Conservation (phyloP, 1,140 invertebrate genomes). For the Pygmarrhopalites habei region DNA sequence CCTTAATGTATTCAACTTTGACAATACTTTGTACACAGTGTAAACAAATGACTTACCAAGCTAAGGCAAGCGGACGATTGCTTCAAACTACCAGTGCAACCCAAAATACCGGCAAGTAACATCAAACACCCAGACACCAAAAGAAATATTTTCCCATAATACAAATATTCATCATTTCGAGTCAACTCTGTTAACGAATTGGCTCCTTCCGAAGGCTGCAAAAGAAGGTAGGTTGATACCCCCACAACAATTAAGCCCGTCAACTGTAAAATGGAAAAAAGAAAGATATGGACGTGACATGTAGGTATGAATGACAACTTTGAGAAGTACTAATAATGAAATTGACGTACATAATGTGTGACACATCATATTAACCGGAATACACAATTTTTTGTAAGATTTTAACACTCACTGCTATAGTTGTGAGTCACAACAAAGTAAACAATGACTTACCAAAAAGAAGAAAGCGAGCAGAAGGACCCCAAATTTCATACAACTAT, state of each 20-base stretch:
- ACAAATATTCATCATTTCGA: slow-evolving; percentile 60
- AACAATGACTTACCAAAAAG: slow-evolving; percentile 25
- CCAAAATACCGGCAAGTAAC: slow-evolving; percentile 76
- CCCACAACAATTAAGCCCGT: slow-evolving; percentile 60
- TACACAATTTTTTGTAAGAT: no score
- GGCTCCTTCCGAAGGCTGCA: slow-evolving; percentile 66
- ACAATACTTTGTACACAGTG: no score
- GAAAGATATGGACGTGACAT: no score
- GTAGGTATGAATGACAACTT: neutral
- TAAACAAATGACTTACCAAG: slow-evolving; percentile 56
- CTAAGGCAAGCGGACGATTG: slow-evolving; percentile 81
- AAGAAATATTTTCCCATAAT: slow-evolving; percentile 64
- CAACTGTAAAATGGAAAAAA: slow-evolving; percentile 52
- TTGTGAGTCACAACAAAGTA: no score
- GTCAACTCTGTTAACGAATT: slow-evolving; percentile 51
- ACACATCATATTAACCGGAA: no score
- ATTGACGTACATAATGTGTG: no score
- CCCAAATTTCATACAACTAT: slow-evolving; percentile 35
- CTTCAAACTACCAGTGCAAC: slow-evolving; percentile 79
- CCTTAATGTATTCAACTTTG: no score
- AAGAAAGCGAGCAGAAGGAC: slow-evolving; percentile 31
- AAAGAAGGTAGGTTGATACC: slow-evolving; percentile 66
- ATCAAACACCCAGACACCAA: slow-evolving; percentile 70
- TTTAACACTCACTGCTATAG: no score
- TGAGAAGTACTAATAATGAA: neutral